These are phyloP conservation scores for Cacajao melanocephalus DNA, from an alignment of 2,797 vertebrate genomes.

Conservation along the genomic window DNA sequence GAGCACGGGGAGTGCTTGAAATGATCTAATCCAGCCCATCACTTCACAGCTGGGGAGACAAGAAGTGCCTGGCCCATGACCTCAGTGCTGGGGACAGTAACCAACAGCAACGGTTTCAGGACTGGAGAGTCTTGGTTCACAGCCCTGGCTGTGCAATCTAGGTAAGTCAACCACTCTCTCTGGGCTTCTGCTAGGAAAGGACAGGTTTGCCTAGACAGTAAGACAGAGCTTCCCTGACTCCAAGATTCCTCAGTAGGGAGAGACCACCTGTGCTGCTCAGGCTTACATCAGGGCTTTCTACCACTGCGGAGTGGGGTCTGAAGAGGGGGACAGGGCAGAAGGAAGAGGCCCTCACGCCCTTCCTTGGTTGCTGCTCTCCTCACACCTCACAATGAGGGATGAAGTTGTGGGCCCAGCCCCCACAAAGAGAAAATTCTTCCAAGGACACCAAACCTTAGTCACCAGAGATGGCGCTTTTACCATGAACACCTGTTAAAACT, in stretches of 20 bases:
- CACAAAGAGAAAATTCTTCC: neutral
- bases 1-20: neutral
- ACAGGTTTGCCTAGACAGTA: neutral
- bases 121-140: neutral
- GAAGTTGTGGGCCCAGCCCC: neutral
- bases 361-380: neutral
- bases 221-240: neutral
- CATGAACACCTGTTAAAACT: slow-evolving; percentile 77
- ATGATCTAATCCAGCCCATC: slow-evolving; percentile 49
- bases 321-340: neutral
- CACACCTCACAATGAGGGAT: neutral
- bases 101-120: neutral
- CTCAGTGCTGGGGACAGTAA: slow-evolving; percentile 41
- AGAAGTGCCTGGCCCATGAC: slow-evolving; percentile 21
- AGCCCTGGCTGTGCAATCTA: neutral
- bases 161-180: neutral
- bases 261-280: neutral
- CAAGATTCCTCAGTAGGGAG: accelerated
- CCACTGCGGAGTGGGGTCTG: neutral
- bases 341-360: neutral
- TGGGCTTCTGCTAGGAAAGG: neutral
- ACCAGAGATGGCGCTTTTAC: slow-evolving; percentile 30
- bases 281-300: neutral
- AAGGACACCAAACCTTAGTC: slow-evolving; percentile 53
- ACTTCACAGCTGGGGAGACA: slow-evolving; percentile 21